phyloP scores from a whole-genome alignment of 1,140 invertebrate genomes.

The Halictus rubicundus region DNA sequence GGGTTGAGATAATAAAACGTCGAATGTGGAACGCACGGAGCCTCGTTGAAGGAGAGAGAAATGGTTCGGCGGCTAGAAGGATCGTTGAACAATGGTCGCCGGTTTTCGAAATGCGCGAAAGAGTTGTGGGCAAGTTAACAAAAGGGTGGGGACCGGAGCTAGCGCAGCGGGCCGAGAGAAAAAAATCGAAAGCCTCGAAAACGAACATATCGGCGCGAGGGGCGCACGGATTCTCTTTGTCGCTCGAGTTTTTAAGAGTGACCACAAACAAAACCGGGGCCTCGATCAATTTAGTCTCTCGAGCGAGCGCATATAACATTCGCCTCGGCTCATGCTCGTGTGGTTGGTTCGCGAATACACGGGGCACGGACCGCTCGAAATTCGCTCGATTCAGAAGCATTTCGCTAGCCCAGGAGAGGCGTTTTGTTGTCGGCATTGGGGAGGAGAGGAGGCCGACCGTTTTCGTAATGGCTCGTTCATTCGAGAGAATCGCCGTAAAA shows the following conservation, averaged over 20 bases:
- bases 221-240: slow-evolving; percentile 60
- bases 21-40: neutral
- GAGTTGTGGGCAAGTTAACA: slow-evolving; percentile 37
- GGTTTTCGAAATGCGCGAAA: slow-evolving; percentile 68
- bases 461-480: slow-evolving; percentile 77
- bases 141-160: slow-evolving; percentile 4
- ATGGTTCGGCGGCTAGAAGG: slow-evolving; percentile 1
- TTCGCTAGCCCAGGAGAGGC: slow-evolving; percentile 74
- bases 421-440: slow-evolving; percentile 79
- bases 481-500: slow-evolving; percentile 70
- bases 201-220: slow-evolving; percentile 51
- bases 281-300: slow-evolving; percentile 72
- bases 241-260: slow-evolving; percentile 69
- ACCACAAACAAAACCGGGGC: slow-evolving; percentile 77
- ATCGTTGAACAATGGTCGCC: slow-evolving; percentile 60
- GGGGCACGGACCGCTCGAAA: slow-evolving; percentile 27
- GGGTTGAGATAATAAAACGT: too few species aligned
- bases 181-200: slow-evolving; percentile 36
- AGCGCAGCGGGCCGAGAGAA: slow-evolving; percentile 28
- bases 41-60: slow-evolving; percentile 22
- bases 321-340: slow-evolving; percentile 36
- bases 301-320: slow-evolving; percentile 61
- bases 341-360: neutral
- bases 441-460: slow-evolving; percentile 78
- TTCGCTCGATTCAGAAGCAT: slow-evolving; percentile 72